These are phyloP conservation scores for Philaethria dido DNA, from an alignment of 2,888 invertebrate genomes.

Conservation along the genomic window DNA sequence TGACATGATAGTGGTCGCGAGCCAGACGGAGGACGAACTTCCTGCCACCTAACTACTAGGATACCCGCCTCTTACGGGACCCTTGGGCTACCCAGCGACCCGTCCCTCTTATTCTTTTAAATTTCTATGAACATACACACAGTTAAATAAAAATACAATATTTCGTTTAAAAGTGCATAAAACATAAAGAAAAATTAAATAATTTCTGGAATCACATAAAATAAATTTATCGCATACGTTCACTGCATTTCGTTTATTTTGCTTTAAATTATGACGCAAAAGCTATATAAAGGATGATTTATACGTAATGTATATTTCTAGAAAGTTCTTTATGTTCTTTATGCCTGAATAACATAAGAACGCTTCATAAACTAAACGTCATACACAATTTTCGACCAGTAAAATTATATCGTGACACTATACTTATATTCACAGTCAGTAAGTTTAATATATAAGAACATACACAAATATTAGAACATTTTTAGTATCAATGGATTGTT, in stretches of 20 bases:
- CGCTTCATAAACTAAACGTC: background rate
- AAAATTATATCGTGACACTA: no score
- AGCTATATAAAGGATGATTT: conserved; percentile 23
- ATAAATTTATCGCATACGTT: conserved; percentile 33
- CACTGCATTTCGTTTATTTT: conserved; percentile 32
- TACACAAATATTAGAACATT: no score
- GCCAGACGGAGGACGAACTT: no score
- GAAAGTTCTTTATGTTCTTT: conserved; percentile 8
- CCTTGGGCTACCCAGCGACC: no score
- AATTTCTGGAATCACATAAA: conserved; percentile 29
- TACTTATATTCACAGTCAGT: no score
- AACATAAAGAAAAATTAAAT: conserved; percentile 23
- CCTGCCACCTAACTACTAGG: no score
- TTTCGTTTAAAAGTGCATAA: conserved; percentile 9
- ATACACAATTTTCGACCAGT: background rate
- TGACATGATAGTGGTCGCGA: no score
- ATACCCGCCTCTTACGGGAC: no score
- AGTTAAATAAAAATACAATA: conserved; percentile 1
- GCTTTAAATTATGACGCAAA: conserved; percentile 34
- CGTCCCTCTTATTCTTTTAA: background rate
- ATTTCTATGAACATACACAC: background rate
- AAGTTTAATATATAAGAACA: no score
- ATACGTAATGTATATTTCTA: conserved; percentile 13
- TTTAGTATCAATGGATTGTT: no score
- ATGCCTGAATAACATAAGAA: background rate